phyloP scores from a whole-genome alignment of 2,113 vertebrate species.

The Myiopsitta monachus region DNA sequence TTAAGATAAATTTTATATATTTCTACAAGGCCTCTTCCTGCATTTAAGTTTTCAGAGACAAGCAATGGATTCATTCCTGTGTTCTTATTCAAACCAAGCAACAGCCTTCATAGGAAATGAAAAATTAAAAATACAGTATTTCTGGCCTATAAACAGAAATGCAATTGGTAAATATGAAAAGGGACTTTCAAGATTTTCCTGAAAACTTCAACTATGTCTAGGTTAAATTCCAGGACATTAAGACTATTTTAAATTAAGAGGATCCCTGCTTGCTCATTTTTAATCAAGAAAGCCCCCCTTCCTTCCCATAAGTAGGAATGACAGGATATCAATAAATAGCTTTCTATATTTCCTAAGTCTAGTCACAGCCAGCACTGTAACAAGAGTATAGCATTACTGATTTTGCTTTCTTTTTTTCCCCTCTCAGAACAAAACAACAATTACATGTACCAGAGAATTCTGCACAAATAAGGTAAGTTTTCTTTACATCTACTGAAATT shows the following conservation, averaged over 20 bases:
- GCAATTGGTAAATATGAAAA: not conserved
- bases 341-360: not conserved
- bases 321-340: not conserved
- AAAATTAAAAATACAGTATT: not conserved
- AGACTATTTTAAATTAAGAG: not conserved
- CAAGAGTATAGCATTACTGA: not conserved
- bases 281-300: not conserved
- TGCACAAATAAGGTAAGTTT: not conserved
- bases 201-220: not conserved
- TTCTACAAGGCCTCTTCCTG: not conserved
- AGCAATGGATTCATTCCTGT: not conserved
- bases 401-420: not conserved
- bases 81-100: not conserved
- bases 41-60: not conserved
- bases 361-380: not conserved
- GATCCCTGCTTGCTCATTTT: not conserved
- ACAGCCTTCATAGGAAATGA: not conserved
- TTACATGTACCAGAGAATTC: not conserved
- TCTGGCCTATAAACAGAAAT: not conserved
- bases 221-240: not conserved
- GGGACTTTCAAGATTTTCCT: not conserved
- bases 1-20: not conserved
- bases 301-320: not conserved
- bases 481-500: not conserved
- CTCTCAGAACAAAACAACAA: not conserved